Evolutionary conservation across 2,888 invertebrate genomes (phyloP), one percentile per base, ranked within the genome.

Genomic region (Corbicula japonica): DNA sequence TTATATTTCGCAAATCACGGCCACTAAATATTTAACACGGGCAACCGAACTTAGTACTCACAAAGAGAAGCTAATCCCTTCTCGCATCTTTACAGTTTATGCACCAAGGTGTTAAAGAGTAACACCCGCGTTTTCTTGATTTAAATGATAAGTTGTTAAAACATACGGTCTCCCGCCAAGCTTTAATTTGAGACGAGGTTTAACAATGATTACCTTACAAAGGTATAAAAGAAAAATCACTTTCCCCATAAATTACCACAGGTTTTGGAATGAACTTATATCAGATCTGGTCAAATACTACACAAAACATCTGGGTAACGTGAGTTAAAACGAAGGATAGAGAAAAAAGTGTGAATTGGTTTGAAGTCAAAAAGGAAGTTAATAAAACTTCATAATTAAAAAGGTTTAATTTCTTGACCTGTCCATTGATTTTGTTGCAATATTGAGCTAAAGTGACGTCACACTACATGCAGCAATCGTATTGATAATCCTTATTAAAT

Each of bases 21-120:
- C 56, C 32, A 56, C 30, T 35, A 35, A 35, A 35, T 12, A 30
- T 35, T 23, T 18, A 35, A 21, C 21, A 23, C n/a, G 32, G 48
- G 32, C 26, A 26, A 32, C n/a, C 10, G 8, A 63, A 46, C 5
- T 30, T 32, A 8, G 30, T 21, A 30, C 34, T 63, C 46, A 46
- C 26, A 32, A 46, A 46, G 32, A 12, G 3, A n/a, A 1, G 30
- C 32, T 63, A 63, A 63, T 46, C 46, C 63, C 21, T n/a, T 63
- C 21, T 44, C 44, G 21, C 63, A 46, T 46, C 34, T 70, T 48
- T 60, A 48, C 60, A 48, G 32, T 60, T 48, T 50, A 60, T 48
- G 48, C 70, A 48, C 44, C 28, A 70, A 68, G 30, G 48, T 70
- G 60, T 60, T 70, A 60, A 70, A 58, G 28, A 41, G 21, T 66